Evolutionary conservation across 1,140 invertebrate species (phyloP), one percentile per base, ranked within the genome.

Genomic region (Drosophila melanogaster): DNA sequence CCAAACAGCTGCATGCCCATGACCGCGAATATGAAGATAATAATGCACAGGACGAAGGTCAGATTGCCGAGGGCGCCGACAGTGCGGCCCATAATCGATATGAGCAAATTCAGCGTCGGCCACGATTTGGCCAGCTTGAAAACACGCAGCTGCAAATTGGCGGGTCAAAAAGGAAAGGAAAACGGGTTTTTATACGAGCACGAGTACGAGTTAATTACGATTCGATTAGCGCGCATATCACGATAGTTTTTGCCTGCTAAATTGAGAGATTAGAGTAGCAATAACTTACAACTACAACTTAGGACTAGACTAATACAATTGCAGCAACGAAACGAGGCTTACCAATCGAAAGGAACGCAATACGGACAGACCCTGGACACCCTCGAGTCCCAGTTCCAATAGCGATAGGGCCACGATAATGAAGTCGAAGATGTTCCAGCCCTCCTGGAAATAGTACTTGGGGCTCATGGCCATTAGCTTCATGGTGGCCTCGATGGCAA

Each of bases 71-170:
- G 95, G 90, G 98, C 98, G 90, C 98, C 98, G 93, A 99, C 96
- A 33, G 98, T 99, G 94, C 98, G 96, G 86, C 98, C 98, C 96
- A 99, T 99, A 92, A 99, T 99, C 90, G 98, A 98, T 93, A 99
- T 99, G 79, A 99, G 95, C 93, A 99, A 95, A 94, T 99, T 99
- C 92, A 99, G 94, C 64, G 98, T 99, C 81, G 98, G 98, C 98
- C 98, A 99, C 60, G 98, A 99, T 94, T 99, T 99, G 73, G 98
- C 98, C 93, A 99, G 94, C 95, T 99, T 99, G 95, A 99, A 99
- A 91, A 99, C 98, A 95, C 98, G 96, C 76, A 99, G 94, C 98
- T 99, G 94, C 89, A 95, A 95, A 75, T 79, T 77, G 73, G 57
- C 71, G 62, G 71, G 41, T 49, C 57, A 44, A 44, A 44, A 66